These are phyloP conservation scores for Oreortyx pictus DNA, from an alignment of 2,797 vertebrate genomes.

Conservation along the genomic window DNA sequence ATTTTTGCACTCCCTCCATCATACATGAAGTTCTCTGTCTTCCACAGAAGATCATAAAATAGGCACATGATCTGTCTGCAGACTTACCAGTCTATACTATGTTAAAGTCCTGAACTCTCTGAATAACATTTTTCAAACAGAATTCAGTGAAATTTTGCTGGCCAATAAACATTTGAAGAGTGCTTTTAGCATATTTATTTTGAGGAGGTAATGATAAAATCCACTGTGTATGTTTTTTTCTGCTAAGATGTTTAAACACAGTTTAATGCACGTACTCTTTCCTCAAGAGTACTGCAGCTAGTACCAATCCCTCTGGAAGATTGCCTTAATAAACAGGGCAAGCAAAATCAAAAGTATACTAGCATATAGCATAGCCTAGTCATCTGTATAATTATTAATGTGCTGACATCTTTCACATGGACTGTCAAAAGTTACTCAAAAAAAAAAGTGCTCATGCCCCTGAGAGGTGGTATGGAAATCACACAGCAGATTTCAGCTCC, in stretches of 20 bases:
- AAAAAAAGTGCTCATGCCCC: neutral
- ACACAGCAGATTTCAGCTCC: neutral
- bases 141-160: neutral
- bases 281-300: neutral
- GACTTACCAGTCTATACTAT: neutral
- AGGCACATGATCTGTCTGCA: neutral
- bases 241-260: neutral
- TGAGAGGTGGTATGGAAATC: neutral
- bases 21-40: neutral
- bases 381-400: neutral
- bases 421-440: neutral
- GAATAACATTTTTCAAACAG: neutral
- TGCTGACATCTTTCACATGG: neutral
- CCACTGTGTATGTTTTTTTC: accelerated
- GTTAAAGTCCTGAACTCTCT: neutral
- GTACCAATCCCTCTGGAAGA: neutral
- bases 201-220: neutral
- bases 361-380: neutral
- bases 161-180: neutral
- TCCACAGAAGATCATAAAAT: neutral
- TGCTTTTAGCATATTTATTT: neutral
- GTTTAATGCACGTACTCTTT: neutral
- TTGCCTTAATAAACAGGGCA: neutral
- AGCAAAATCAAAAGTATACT: neutral
- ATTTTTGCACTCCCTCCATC: neutral